Conservation (phyloP, 2,888 invertebrate genomes). For the Plutella xylostella region DNA sequence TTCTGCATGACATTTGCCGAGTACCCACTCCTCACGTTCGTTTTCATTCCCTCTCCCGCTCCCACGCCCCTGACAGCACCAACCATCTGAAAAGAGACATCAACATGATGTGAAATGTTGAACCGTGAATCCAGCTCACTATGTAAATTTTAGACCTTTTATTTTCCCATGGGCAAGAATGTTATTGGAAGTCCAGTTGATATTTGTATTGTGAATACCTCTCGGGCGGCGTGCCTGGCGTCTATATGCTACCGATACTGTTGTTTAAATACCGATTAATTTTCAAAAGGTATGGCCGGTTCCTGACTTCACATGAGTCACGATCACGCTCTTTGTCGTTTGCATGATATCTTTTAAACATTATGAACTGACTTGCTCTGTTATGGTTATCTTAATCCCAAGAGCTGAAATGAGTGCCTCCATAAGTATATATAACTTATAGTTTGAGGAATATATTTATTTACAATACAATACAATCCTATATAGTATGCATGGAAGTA, state of each 20-base stretch:
- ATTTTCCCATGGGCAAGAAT: constrained; percentile 41
- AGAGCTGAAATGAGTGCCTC: too few species aligned
- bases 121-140: constrained; percentile 34
- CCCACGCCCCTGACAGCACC: constrained; percentile 18
- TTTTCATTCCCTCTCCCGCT: constrained; percentile 31
- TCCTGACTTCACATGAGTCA: constrained; percentile 28
- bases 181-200: constrained; percentile 40
- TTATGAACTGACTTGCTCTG: too few species aligned
- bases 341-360: too few species aligned
- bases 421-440: too few species aligned
- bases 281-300: constrained; percentile 39
- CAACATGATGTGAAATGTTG: constrained; percentile 20
- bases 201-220: constrained; percentile 38
- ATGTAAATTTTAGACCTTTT: constrained; percentile 54
- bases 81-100: constrained; percentile 36
- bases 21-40: constrained; percentile 35
- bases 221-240: constrained; percentile 24
- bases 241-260: constrained; percentile 23
- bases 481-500: too few species aligned
- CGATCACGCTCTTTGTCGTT: constrained; percentile 25
- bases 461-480: too few species aligned
- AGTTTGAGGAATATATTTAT: too few species aligned
- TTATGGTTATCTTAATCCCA: too few species aligned
- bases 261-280: constrained; percentile 33
- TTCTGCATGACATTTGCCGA: constrained; percentile 49